phyloP scores from a whole-genome alignment of 2,113 vertebrate genomes.

The Anhinga anhinga region DNA sequence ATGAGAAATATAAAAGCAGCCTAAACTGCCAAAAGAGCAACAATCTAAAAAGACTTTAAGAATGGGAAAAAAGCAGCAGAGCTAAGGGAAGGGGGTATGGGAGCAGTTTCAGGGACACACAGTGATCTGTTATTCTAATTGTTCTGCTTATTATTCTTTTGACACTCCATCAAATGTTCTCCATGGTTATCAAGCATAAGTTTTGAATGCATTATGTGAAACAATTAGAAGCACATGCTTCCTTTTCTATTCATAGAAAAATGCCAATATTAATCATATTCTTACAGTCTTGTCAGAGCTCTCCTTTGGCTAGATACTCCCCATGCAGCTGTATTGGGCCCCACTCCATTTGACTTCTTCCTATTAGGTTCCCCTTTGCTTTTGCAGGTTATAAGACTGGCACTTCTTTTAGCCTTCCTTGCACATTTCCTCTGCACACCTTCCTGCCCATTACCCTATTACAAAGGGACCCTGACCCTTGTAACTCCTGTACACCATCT shows the following conservation, averaged over 20 bases:
- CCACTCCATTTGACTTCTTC: background rate
- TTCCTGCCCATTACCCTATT: background rate
- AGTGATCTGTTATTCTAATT: background rate
- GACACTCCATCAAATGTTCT: background rate
- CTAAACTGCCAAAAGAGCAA: background rate
- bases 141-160: slow-evolving; percentile 21
- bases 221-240: background rate
- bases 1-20: background rate
- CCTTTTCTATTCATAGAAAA: background rate
- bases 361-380: background rate
- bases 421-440: background rate
- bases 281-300: background rate
- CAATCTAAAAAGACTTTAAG: background rate
- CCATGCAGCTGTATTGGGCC: background rate
- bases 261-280: background rate
- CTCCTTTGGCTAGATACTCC: background rate
- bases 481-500: background rate
- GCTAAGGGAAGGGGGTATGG: background rate
- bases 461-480: background rate
- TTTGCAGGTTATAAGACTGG: background rate
- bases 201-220: slow-evolving; percentile 9
- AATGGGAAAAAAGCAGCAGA: background rate
- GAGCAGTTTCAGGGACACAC: slow-evolving; percentile 1
- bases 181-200: background rate
- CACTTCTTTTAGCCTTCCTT: background rate